Evolutionary conservation across 2,113 vertebrate genomes (phyloP).

Genomic region (Argyrosomus japonicus): DNA sequence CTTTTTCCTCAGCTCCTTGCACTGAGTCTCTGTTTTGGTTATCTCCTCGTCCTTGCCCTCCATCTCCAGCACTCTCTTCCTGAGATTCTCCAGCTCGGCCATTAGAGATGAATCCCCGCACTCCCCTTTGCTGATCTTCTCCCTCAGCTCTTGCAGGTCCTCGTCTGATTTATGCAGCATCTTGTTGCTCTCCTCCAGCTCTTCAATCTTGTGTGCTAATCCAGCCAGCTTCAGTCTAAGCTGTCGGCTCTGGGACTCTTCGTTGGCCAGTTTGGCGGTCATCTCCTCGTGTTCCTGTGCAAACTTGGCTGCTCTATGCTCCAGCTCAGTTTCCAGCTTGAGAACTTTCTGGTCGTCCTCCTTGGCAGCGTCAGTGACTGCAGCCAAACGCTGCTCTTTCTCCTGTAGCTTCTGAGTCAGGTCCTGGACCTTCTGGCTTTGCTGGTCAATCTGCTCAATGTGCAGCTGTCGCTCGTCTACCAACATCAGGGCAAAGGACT

Average conservation of each 20-base stretch:
- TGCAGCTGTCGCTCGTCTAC: conserved; percentile 96
- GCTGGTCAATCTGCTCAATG: conserved; percentile 92
- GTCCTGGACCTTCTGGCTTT: conserved; percentile 92
- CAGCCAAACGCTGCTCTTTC: conserved; percentile 88
- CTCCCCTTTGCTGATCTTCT: conserved; percentile 93
- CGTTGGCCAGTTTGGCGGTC: conserved; percentile 87
- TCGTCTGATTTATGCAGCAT: conserved; percentile 91
- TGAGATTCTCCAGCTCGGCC: conserved; percentile 93
- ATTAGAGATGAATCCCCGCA: conserved; percentile 91
- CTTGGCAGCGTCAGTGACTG: conserved; percentile 81
- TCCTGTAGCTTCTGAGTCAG: conserved; percentile 91
- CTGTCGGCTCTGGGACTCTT: conserved; percentile 91
- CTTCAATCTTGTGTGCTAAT: conserved; percentile 87
- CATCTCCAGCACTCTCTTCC: conserved; percentile 95
- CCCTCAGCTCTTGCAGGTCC: conserved; percentile 91
- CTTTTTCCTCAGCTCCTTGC: conserved; percentile 90
- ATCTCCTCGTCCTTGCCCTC: conserved; percentile 98
- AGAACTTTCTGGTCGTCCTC: conserved; percentile 92
- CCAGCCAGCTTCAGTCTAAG: conserved; percentile 88
- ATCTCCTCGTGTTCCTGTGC: conserved; percentile 92
- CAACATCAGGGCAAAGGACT: conserved; percentile 96
- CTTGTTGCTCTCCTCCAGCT: conserved; percentile 92
- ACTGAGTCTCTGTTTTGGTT: conserved; percentile 91
- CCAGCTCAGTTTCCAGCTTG: conserved; percentile 90
- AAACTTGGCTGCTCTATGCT: conserved; percentile 86